Evolutionary conservation across 2,888 invertebrate genomes (phyloP), one percentile per base, ranked within the genome.

Genomic region (Drosophila eohydei): DNA sequence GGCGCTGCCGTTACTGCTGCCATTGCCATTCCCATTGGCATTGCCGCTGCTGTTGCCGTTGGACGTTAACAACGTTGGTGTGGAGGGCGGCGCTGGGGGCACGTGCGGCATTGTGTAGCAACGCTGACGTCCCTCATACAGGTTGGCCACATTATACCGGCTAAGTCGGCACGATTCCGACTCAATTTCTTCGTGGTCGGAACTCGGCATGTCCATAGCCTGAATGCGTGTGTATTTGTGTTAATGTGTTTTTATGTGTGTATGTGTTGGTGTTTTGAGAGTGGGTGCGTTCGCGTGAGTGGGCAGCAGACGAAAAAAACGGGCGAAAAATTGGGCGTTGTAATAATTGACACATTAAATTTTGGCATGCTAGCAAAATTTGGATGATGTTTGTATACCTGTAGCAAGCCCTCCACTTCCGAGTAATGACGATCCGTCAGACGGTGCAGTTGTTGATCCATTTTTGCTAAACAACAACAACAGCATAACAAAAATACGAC

Each of bases 31-130:
- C 73, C 81, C 54, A 56, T 55, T 82, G 63, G 65, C 54, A 58
- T 73, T 77, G 74, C 80, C 56, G 75, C 72, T 76, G 56, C 79
- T 48, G 59, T 67, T 89, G 74, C 83, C 60, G 66, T 74, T 86
- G 62, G 91, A 83, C 52, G 91, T 92, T 50, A 91, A 73, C 64
- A 92, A 85, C 56, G 91, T 91, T 57, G 91, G 91, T 67, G 91
- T 91, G 78, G 91, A 91, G 65, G 91, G 91, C 74, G 91, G 91
- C 74, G 91, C 92, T 55, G 91, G 91, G 59, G 87, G 90, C 36
- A 85, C 83, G 70, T 91, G 91, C 68, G 92, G 91, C 68, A 91
- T 91, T 64, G 91, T 91, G 70, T 91, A 91, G 64, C 91, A 91
- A 60, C 91, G 92, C 72, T 83, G 83, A 63, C 83, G 83, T 68